phyloP scores from a whole-genome alignment of 2,888 invertebrate species.

The Anthophora plumipes region DNA sequence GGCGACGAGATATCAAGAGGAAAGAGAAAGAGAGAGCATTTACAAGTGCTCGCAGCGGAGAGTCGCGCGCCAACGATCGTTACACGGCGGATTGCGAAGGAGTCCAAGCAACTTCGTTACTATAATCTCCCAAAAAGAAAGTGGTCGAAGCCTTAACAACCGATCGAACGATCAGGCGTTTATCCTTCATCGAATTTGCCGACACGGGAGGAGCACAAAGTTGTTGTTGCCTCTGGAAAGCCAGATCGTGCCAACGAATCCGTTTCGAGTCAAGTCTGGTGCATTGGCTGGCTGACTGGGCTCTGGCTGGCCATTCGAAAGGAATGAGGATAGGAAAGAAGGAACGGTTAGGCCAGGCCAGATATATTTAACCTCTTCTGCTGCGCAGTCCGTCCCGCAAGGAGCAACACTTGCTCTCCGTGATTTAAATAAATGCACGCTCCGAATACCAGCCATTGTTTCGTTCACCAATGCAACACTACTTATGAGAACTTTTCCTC shows the following conservation, averaged over 20 bases:
- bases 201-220: conserved; percentile 17
- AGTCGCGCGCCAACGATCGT: not conserved
- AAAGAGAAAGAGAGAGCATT: not conserved
- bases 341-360: conserved; percentile 71
- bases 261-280: conserved; percentile 28
- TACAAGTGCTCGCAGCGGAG: conserved; percentile 11
- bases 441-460: conserved; percentile 78
- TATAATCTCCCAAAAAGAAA: conserved; percentile 39
- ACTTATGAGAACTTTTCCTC: conserved; percentile 40
- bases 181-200: conserved; percentile 43
- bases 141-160: conserved; percentile 23
- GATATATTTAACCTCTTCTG: conserved; percentile 77
- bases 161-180: conserved; percentile 19
- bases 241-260: conserved; percentile 33
- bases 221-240: conserved; percentile 31
- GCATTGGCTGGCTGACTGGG: not conserved
- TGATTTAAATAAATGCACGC: conserved; percentile 81
- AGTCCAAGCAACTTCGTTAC: conserved; percentile 22
- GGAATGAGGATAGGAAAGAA: conserved; percentile 74
- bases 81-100: not conserved
- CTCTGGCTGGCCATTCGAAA: conserved; percentile 62
- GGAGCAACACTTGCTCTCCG: conserved; percentile 75
- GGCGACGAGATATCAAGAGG: not conserved
- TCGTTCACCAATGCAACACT: conserved; percentile 46
- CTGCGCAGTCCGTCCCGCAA: conserved; percentile 70